Evolutionary conservation across 1,140 invertebrate genomes (phyloP).

Genomic region (Lepidurus couesii): DNA sequence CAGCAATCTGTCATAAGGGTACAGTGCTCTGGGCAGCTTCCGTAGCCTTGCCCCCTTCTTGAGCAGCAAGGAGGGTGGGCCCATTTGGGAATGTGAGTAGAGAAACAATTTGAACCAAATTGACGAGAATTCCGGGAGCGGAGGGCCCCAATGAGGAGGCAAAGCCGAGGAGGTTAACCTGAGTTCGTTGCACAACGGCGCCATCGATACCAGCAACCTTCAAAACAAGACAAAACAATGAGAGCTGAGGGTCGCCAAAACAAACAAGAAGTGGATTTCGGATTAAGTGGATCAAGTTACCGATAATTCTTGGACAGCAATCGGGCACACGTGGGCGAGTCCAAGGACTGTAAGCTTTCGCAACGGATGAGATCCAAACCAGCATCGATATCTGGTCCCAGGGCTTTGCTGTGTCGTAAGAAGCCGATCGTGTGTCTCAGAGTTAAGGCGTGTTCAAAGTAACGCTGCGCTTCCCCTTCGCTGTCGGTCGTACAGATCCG

Average conservation of each 20-base stretch:
- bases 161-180: constrained; percentile 56
- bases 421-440: constrained; percentile 74
- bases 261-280: background rate
- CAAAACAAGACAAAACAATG: constrained; percentile 39
- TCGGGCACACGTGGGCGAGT: constrained; percentile 66
- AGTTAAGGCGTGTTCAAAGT: constrained; percentile 86
- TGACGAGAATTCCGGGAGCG: constrained; percentile 72
- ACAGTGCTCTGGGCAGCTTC: constrained; percentile 58
- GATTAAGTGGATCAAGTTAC: constrained; percentile 48
- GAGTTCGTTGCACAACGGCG: constrained; percentile 77
- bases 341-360: constrained; percentile 83
- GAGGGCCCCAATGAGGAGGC: constrained; percentile 54
- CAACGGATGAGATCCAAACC: constrained; percentile 77
- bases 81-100: constrained; percentile 67
- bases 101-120: constrained; percentile 90
- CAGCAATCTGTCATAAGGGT: constrained; percentile 72
- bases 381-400: constrained; percentile 39
- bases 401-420: constrained; percentile 56
- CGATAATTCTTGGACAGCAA: constrained; percentile 86
- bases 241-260: constrained; percentile 30
- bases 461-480: constrained; percentile 87
- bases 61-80: constrained; percentile 78
- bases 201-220: constrained; percentile 77
- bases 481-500: constrained; percentile 69
- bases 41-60: constrained; percentile 68